Evolutionary conservation across 2,113 vertebrate species (phyloP).

Genomic region (Rhynchomys soricoides): DNA sequence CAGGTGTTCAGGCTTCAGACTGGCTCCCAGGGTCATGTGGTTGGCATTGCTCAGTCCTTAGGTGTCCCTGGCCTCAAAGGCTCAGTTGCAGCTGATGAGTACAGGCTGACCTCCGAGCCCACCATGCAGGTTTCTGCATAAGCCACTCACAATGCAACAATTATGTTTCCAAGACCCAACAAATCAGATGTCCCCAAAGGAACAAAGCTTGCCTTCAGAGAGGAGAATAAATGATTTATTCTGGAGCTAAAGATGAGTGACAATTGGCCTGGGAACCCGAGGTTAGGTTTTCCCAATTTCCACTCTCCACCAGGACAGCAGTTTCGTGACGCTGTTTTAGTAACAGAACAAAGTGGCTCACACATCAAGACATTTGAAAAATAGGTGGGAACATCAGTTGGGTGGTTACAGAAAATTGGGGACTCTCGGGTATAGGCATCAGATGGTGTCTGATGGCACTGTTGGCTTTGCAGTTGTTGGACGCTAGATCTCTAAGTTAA

Average conservation of each 20-base stretch:
- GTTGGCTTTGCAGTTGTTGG: background rate
- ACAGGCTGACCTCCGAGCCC: background rate
- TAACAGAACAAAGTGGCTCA: background rate
- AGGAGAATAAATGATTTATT: background rate
- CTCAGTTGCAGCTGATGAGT: background rate
- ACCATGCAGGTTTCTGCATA: accelerated
- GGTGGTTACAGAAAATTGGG: background rate
- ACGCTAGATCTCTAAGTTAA: background rate
- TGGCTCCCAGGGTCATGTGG: accelerated
- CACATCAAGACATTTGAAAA: background rate
- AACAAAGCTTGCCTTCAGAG: background rate
- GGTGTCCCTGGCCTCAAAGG: background rate
- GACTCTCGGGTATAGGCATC: background rate
- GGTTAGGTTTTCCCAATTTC: background rate
- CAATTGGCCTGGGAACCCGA: background rate
- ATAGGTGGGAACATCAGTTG: too few relatives aligned
- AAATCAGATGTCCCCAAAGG: background rate
- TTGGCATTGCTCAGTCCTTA: background rate
- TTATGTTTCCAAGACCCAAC: background rate
- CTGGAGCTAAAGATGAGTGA: background rate
- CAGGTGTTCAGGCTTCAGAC: background rate
- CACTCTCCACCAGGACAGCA: background rate
- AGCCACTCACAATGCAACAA: background rate
- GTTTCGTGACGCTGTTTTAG: background rate
- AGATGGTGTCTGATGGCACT: background rate